These are phyloP conservation scores for Chaunax sp. DNA, from an alignment of 2,797 vertebrate species.

Conservation along the genomic window DNA sequence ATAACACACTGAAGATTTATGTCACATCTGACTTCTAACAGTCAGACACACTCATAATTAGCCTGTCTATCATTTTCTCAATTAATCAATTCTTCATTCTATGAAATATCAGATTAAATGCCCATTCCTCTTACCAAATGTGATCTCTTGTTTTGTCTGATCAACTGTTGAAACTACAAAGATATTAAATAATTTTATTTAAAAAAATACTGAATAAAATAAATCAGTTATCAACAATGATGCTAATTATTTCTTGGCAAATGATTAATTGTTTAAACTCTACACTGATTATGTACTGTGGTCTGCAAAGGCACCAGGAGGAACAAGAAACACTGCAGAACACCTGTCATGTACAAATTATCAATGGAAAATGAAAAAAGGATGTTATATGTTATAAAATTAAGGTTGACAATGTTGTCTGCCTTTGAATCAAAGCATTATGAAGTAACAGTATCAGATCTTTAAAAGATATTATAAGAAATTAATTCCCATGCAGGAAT, in stretches of 20 bases:
- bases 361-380: no score
- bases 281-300: not conserved
- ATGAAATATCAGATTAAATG: not conserved
- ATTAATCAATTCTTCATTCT: not conserved
- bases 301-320: not conserved
- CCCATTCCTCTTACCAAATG: no score
- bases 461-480: not conserved
- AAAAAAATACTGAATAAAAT: not conserved
- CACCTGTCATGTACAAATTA: slow-evolving; percentile 2
- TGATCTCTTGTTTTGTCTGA: not conserved
- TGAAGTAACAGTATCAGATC: not conserved
- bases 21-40: not conserved
- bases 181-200: not conserved
- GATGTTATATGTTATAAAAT: not conserved
- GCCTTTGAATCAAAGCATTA: no score
- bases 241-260: not conserved
- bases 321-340: not conserved
- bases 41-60: not conserved
- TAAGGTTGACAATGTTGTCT: not conserved
- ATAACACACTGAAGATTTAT: not conserved
- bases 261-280: not conserved
- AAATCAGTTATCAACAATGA: not conserved
- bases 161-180: not conserved
- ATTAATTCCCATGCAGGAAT: no score
- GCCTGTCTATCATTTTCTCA: not conserved